Evolutionary conservation across 2,797 vertebrate genomes (phyloP), one percentile per base, ranked within the genome.

Genomic region (Dendrocincla fuliginosa): DNA sequence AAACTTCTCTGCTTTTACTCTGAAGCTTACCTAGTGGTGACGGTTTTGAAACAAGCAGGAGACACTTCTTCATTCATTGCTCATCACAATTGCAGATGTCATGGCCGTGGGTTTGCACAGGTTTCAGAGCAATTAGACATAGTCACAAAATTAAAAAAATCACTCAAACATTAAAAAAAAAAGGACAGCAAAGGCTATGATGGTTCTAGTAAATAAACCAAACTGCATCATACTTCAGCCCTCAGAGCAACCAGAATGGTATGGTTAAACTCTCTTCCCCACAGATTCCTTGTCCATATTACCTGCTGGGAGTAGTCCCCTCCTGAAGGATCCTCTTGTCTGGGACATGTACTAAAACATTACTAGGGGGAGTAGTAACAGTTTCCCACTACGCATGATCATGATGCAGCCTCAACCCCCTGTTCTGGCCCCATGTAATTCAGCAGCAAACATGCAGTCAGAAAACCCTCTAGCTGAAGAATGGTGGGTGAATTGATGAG

Each of bases 231-330:
- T 37, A 37, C 4, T 8, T 71, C 61, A 37, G 23, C 15, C 8
- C 10, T 86, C 35, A 44, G 67, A 57, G 35, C 17, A 84, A 47
- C 49, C 16, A 91, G 19, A 32, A 28, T 10, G 30, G 9, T 20
- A 49, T 37, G 32, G 37, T 19, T 78, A 49, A 90, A 74, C 5
- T n/a, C 9, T 73, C 18, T 71, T 86, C 9, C 61, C 20, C 13
- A 37, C 11, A 47, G 52, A 39, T 0, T 0, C 11, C 9, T 59
- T 77, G 37, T 63, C 50, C 25, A 2, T 55, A 59, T 63, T 76
- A 42, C 10, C 52, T 59, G 20, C 28, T 71, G 28, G 37, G 30
- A 32, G 5, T 25, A 80, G 25, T 16, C 18, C 24, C 53, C 50
- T 11, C 28, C 39, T 23, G 37, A 35, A 63, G 13, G 39, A 61